phyloP scores from a whole-genome alignment of 2,888 invertebrate species.

The Oxyteleia sp. region DNA sequence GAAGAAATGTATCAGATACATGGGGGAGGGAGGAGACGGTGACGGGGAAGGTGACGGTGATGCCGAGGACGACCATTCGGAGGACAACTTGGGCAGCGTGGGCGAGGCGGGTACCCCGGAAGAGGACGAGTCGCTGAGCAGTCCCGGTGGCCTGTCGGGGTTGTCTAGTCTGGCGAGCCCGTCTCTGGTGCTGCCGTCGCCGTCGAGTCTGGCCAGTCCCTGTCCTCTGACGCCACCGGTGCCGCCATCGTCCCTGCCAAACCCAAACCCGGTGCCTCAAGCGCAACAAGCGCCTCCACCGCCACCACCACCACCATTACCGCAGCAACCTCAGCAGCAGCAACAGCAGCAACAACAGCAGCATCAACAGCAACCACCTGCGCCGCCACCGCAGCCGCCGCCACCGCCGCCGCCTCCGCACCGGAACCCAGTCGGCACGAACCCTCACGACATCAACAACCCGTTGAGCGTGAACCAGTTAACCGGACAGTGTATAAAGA shows the following conservation, averaged over 20 bases:
- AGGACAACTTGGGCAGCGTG: slow-evolving; percentile 92
- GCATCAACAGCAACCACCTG: no score
- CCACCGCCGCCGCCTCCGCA: no score
- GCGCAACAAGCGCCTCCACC: slow-evolving; percentile 84
- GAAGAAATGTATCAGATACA: slow-evolving; percentile 98
- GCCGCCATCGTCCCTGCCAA: slow-evolving; percentile 78
- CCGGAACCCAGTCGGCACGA: no score
- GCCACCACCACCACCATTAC: slow-evolving; percentile 86
- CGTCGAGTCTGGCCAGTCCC: slow-evolving; percentile 90
- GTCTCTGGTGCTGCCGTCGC: slow-evolving; percentile 92
- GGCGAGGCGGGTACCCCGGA: slow-evolving; percentile 91
- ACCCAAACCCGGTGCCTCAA: slow-evolving; percentile 76
- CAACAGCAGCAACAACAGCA: no score
- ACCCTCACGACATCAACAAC: slow-evolving; percentile 97
- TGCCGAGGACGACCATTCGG: slow-evolving; percentile 90
- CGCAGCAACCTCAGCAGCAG: no score
- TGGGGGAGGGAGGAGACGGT: slow-evolving; percentile 93
- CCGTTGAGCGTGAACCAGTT: slow-evolving; percentile 96
- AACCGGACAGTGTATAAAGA: slow-evolving; percentile 89
- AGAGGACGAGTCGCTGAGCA: slow-evolving; percentile 88
- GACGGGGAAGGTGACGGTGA: slow-evolving; percentile 90
- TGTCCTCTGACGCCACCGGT: slow-evolving; percentile 89
- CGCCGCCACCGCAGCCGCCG: no score
- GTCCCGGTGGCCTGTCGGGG: slow-evolving; percentile 90
- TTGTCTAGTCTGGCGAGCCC: slow-evolving; percentile 92